Conservation (phyloP, 64 coral and sea anemone species). For the Anthopleura sola region DNA sequence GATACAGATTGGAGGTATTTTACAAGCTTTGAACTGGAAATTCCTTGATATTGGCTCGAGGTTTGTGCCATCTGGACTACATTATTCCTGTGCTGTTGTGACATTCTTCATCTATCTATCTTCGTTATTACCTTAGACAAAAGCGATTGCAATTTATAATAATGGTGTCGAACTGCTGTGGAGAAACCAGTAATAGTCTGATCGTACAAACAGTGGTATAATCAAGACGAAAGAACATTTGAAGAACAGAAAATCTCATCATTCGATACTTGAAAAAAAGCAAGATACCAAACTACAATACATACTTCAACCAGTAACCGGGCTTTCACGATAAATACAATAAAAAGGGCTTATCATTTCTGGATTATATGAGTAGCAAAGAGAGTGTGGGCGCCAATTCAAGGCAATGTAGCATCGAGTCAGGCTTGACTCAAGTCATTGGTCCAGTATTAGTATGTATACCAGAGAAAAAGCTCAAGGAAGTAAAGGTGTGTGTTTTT, state of each 20-base stretch:
- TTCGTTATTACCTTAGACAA: not conserved
- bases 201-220: not conserved
- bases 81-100: not conserved
- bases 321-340: not conserved
- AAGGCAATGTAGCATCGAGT: constrained; percentile 53
- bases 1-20: not conserved
- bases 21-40: not conserved
- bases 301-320: not conserved
- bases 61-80: not conserved
- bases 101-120: not conserved
- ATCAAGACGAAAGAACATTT: not conserved
- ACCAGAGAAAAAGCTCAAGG: constrained; percentile 23
- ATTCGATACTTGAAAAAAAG: not conserved
- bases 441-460: constrained; percentile 48
- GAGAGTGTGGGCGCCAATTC: constrained; percentile 22
- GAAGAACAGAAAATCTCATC: not conserved
- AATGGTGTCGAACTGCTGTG: not conserved
- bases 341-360: not conserved
- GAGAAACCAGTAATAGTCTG: constrained; percentile 9
- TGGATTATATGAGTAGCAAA: constrained; percentile 56
- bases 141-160: constrained; percentile 11
- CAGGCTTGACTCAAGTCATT: constrained; percentile 53
- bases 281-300: not conserved
- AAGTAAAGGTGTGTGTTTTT: not conserved
- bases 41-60: not conserved